Evolutionary conservation across 2,888 invertebrate species (phyloP).

Genomic region (Antitype chi): DNA sequence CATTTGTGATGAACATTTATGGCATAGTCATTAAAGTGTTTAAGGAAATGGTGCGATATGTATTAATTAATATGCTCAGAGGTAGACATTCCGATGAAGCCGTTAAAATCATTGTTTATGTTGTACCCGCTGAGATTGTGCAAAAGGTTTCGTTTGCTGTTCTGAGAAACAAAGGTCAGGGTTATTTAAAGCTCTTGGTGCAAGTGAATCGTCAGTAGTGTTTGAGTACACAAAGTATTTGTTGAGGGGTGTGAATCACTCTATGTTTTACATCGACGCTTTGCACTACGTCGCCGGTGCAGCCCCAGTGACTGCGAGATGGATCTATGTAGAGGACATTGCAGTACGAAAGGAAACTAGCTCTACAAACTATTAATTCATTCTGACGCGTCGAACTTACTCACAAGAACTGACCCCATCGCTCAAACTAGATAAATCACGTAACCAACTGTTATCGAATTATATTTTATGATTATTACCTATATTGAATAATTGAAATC

Average conservation of each 20-base stretch:
- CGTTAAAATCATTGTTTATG: constrained; percentile 57
- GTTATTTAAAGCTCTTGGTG: constrained; percentile 24
- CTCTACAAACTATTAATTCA: constrained; percentile 64
- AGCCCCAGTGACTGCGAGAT: constrained; percentile 69
- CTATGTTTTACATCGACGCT: constrained; percentile 64
- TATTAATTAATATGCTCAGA: constrained; percentile 55
- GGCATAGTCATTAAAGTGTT: constrained; percentile 50
- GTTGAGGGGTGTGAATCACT: constrained; percentile 60
- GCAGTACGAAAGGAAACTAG: constrained; percentile 61
- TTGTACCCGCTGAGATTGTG: constrained; percentile 39
- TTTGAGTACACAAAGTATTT: constrained; percentile 11
- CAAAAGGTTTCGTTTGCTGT: constrained; percentile 34
- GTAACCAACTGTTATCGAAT: constrained; percentile 53
- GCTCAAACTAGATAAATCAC: constrained; percentile 48
- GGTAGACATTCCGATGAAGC: constrained; percentile 52
- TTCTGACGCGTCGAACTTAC: constrained; percentile 32
- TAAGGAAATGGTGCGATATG: constrained; percentile 56
- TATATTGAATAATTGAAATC: constrained; percentile 56
- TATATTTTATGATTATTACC: constrained; percentile 60
- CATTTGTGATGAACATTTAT: constrained; percentile 55
- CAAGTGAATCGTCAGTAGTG: constrained; percentile 10
- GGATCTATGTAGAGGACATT: constrained; percentile 70
- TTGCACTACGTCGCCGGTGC: constrained; percentile 71
- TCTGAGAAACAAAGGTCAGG: constrained; percentile 50
- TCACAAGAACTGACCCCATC: constrained; percentile 44